Evolutionary conservation across 2,113 vertebrate genomes (phyloP), one percentile per base, ranked within the genome.

Genomic region (Scatophagus argus): DNA sequence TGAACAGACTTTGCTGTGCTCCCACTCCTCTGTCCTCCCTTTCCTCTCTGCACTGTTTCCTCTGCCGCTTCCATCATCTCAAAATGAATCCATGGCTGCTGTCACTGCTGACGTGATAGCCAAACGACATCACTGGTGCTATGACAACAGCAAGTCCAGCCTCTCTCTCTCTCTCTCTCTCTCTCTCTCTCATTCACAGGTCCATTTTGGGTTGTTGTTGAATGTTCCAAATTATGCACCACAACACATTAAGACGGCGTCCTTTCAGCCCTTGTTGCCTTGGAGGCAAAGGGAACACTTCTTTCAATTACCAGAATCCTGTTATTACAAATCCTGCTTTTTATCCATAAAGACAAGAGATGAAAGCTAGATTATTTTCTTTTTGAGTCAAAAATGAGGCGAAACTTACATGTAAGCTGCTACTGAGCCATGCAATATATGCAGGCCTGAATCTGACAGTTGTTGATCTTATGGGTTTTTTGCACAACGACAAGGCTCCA

Each of bases 71-170:
- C 68, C 63, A 66, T 84, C 68, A 51, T 77, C 74, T 81, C 67
- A 65, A 80, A 89, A 86, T 75, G 75, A 90, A 83, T 72, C 72
- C 17, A 11, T 74, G 77, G 46, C 61, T 51, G 8, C 63, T 89
- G 88, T 89, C 91, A 80, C 85, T 63, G 90, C 81, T 88, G 88
- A 89, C 88, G 82, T 61, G 59, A 67, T 70, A 64, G 85, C 82
- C 83, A 70, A 81, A 74, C 56, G 79, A 90, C 91, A 83, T 88
- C 83, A 49, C 64, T 4, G 88, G 83, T 90, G 92, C 92, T 89
- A 92, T 91, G 91, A 93, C 93, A 91, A 93, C 92, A 82, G 79
- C 84, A 68, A 78, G 83, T 64, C 76, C 64, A 80, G 63, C 77
- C 73, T 71, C 41, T 74, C 39, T 63, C 74, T 74, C 80, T n/a